These are phyloP conservation scores for Masticophis lateralis DNA, from an alignment of 2,797 vertebrate species.

Conservation along the genomic window DNA sequence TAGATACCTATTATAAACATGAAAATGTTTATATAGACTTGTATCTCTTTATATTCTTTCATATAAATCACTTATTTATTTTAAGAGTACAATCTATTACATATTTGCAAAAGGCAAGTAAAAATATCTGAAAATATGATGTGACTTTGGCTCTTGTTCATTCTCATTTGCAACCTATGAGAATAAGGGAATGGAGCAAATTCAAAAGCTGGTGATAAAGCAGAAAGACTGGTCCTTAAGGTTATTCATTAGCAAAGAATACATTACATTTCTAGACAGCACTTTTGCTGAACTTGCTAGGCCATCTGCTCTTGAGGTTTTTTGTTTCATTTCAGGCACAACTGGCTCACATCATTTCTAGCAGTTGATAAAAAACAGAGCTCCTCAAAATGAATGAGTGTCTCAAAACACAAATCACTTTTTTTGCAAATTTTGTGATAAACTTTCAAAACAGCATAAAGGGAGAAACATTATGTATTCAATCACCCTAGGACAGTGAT, in stretches of 20 bases:
- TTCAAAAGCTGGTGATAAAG: conserved; percentile 44
- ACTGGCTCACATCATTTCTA: conserved; percentile 62
- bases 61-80: neutral
- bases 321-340: conserved; percentile 64
- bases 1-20: neutral
- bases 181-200: conserved; percentile 39
- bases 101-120: neutral
- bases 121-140: neutral
- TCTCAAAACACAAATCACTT: conserved; percentile 67
- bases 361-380: conserved; percentile 52
- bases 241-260: conserved; percentile 65
- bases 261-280: conserved; percentile 48
- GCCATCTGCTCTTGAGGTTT: conserved; percentile 64
- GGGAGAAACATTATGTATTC: neutral
- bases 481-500: neutral
- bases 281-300: conserved; percentile 54
- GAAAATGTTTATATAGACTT: neutral
- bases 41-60: neutral
- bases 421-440: conserved; percentile 46
- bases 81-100: neutral
- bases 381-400: conserved; percentile 51
- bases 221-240: conserved; percentile 49
- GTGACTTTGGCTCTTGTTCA: conserved; percentile 28
- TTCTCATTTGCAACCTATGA: conserved; percentile 39
- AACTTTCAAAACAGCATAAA: conserved; percentile 53